These are phyloP conservation scores for Geopemphigus sp. DNA, from an alignment of 1,140 invertebrate genomes.

Conservation along the genomic window DNA sequence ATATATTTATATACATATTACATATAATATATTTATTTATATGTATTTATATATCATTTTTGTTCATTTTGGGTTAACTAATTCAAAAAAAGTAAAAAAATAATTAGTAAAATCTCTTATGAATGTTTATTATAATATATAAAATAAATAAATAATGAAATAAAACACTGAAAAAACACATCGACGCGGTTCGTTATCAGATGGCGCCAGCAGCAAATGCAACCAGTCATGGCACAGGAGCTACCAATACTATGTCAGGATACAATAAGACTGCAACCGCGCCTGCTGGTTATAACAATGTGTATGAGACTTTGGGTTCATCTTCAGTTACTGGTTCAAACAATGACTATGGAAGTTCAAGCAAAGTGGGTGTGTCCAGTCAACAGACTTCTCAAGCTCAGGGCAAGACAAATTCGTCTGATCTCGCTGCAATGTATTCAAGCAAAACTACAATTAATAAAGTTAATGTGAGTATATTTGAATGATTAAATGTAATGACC, in stretches of 20 bases:
- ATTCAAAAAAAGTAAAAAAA: conserved; percentile 29
- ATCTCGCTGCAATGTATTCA: conserved; percentile 44
- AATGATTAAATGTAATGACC: not conserved
- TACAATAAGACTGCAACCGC: conserved; percentile 41
- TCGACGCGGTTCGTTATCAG: conserved; percentile 48
- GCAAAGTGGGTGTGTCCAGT: conserved; percentile 38
- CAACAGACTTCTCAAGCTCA: conserved; percentile 43
- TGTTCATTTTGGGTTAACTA: conserved; percentile 33
- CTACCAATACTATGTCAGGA: conserved; percentile 36
- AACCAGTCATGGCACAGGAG: conserved; percentile 36
- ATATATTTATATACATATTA: not conserved
- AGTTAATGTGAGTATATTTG: not conserved
- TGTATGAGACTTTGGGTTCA: conserved; percentile 35
- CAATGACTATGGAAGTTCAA: conserved; percentile 42
- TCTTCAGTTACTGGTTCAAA: conserved; percentile 41
- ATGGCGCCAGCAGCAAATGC: conserved; percentile 46
- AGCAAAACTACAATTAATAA: conserved; percentile 39
- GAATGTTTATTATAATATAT: conserved; percentile 39
- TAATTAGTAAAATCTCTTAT: conserved; percentile 30
- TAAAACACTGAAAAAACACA: conserved; percentile 47
- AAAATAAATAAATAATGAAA: conserved; percentile 46
- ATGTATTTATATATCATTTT: conserved; percentile 28
- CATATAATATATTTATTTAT: conserved; percentile 4
- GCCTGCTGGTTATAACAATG: conserved; percentile 37
- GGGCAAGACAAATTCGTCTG: conserved; percentile 34